phyloP scores from a whole-genome alignment of 2,113 vertebrate genomes.

The Uria lomvia region DNA sequence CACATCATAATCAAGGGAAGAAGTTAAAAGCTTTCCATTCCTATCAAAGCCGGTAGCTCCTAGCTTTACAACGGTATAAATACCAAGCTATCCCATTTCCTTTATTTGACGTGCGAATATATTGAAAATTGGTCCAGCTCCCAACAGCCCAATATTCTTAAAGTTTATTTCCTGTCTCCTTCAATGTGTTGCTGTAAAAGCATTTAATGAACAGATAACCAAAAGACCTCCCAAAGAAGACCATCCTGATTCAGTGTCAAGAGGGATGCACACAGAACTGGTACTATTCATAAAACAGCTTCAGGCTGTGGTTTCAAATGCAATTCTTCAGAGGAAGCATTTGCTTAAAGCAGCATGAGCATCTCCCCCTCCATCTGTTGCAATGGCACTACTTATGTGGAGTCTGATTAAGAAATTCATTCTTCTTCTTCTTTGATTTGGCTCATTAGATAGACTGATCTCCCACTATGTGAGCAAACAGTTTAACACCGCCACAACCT shows the following conservation, averaged over 20 bases:
- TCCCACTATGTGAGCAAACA: not conserved
- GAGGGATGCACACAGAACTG: not conserved
- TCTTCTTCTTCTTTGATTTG: not conserved
- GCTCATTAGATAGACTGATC: not conserved
- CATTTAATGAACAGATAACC: not conserved
- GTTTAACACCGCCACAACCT: not conserved
- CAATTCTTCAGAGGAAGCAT: not conserved
- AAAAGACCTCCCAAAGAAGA: not conserved
- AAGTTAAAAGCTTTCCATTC: not conserved
- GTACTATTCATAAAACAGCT: not conserved
- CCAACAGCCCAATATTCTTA: not conserved
- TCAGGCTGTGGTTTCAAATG: not conserved
- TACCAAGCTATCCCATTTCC: not conserved
- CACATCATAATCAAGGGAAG: not conserved
- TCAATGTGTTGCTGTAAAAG: not conserved
- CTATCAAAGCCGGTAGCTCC: not conserved
- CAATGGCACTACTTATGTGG: not conserved
- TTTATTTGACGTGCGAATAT: not conserved
- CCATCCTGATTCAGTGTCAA: not conserved
- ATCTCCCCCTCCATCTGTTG: not conserved
- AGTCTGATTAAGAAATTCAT: not conserved
- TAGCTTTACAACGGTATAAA: not conserved
- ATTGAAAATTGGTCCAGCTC: not conserved
- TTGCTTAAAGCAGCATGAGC: not conserved
- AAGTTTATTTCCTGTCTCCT: not conserved